A percentile compares a stretch with the other conserved stretches of the same genome.
phyloP scores from a whole-genome alignment of 2,888 invertebrate genomes.

The Platycheirus albimanus region DNA sequence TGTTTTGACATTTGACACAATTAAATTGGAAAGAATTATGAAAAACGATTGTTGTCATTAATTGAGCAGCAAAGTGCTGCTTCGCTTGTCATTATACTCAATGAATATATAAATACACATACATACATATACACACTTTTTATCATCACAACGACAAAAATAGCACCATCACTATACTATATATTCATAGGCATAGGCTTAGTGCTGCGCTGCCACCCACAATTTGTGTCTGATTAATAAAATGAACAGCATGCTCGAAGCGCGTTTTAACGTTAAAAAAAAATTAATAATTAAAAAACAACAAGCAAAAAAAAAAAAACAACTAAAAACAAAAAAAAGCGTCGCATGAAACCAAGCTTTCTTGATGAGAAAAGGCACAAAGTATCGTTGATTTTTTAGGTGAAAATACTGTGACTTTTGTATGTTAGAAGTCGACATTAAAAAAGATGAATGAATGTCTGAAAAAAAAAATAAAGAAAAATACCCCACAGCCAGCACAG shows the following conservation, averaged over 20 bases:
- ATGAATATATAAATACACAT: neutral
- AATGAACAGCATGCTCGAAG: conserved; percentile 36
- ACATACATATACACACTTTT: neutral
- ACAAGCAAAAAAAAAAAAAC: neutral
- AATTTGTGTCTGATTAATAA: conserved; percentile 55
- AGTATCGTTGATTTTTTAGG: no score
- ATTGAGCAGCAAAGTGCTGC: conserved; percentile 62
- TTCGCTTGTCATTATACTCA: conserved; percentile 34
- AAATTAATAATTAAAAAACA: neutral
- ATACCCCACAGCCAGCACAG: no score
- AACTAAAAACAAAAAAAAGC: neutral
- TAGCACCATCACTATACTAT: neutral
- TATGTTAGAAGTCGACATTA: neutral
- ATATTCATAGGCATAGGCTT: neutral
- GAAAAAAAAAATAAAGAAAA: no score
- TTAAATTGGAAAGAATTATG: conserved; percentile 74
- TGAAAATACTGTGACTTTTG: neutral
- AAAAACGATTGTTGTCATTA: conserved; percentile 72
- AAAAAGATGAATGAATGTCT: neutral
- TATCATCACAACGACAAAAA: neutral
- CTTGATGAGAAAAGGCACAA: neutral
- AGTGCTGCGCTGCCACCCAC: conserved; percentile 56
- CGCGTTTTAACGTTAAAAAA: conserved; percentile 28
- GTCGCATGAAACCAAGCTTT: neutral
- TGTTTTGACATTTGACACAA: conserved; percentile 74